Base-by-base conservation (phyloP, 1,140 invertebrate genomes). In the Wiebesia pumilae region DNA sequence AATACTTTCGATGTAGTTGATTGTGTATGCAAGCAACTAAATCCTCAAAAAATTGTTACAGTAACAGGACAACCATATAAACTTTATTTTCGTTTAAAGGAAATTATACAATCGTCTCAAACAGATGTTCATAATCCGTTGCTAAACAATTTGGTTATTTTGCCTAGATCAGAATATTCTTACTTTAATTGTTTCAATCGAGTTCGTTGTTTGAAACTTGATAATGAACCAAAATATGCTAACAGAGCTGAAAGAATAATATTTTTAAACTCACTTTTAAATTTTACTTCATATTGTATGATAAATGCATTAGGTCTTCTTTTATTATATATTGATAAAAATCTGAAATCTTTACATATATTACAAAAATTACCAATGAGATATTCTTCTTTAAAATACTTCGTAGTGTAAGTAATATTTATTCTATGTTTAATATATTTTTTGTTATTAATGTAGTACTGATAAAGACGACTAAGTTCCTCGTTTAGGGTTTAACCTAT, bases 291-390 rank as follows among this genome's bases (percentile, higher is more conserved):
- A 85, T 92, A 93, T 3, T 92, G 95, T n/a, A 96, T 95, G 91
- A 94, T 97, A 1, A 95, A 96, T 90, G 95, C 97, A 3, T 91
- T 96, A 27, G 97, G 97, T n/a, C 95, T 96, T 1, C 93, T 98
- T 71, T 90, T 97, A 33, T 95, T 95, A 90, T 97, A 96, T 90
- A 88, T 97, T 77, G 97, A 97, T 87, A 96, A 95, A 81, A 95
- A 95, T 90, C 96, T 96, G 94, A 94, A 95, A 90, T 91, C 38
- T 38, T 27, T 43, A 43, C 43, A 94, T 51, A 92, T 97, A 80
- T 93, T 94, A n/a, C 88, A 96, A 14, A 94, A 95, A 88, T 93
- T 93, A 80, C 67, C 88, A 88, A 77, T 75, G 30, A 10, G 10
- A 19, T 71, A 75, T 75, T 83, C 51, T 16, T 62, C 33, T n/a